Conservation (phyloP, 1,140 invertebrate genomes). For the Aphaenogaster ashmeadi region DNA sequence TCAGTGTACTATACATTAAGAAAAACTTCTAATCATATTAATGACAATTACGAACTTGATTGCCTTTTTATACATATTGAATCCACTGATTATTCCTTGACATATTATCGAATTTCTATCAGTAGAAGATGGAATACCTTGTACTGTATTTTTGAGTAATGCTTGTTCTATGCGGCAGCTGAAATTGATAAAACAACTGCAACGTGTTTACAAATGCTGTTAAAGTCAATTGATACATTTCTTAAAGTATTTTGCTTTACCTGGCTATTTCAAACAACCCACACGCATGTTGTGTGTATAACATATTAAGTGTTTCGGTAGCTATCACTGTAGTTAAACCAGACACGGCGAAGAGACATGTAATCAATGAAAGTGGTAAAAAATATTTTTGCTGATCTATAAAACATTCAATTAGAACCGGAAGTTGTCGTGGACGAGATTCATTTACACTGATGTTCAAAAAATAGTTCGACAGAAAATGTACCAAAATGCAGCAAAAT, state of each 20-base stretch:
- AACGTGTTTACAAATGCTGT: neutral
- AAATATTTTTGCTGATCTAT: slow-evolving; percentile 55
- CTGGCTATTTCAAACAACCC: slow-evolving; percentile 68
- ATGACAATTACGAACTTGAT: slow-evolving; percentile 31
- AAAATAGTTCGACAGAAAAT: neutral
- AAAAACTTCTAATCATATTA: neutral
- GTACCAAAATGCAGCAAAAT: neutral
- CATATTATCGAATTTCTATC: neutral
- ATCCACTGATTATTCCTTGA: slow-evolving; percentile 2
- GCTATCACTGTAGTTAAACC: slow-evolving; percentile 52
- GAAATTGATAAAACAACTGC: neutral
- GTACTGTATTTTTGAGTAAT: neutral
- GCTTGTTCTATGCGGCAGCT: slow-evolving; percentile 47
- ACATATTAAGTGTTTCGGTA: slow-evolving; percentile 62
- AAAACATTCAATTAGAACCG: slow-evolving; percentile 2
- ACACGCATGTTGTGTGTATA: slow-evolving; percentile 64
- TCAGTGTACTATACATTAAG: neutral
- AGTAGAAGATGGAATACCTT: neutral
- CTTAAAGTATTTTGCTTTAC: slow-evolving; percentile 47
- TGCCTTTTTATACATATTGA: slow-evolving; percentile 18
- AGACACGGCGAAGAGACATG: accelerated
- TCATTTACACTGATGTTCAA: neutral
- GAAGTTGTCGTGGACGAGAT: neutral
- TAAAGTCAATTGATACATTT: neutral
- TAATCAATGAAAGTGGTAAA: neutral